These are phyloP conservation scores for Rotaria magnacalcarata DNA, from an alignment of 2,888 invertebrate species.

Conservation along the genomic window DNA sequence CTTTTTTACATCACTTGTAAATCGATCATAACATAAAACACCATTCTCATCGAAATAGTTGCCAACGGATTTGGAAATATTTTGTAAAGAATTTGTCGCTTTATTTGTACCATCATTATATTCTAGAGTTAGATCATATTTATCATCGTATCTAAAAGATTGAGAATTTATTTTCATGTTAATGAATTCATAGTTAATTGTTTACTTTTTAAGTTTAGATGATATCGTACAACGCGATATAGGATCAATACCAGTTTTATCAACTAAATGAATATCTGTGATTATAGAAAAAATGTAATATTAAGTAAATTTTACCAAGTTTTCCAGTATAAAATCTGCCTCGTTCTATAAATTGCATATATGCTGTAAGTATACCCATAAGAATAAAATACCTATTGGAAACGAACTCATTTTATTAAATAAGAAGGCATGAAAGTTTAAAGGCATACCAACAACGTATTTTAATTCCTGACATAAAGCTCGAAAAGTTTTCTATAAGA, in stretches of 20 bases:
- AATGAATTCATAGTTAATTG: neutral
- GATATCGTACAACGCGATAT: neutral
- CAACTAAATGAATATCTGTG: neutral
- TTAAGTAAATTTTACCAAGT: neutral
- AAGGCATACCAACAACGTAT: too few relatives aligned
- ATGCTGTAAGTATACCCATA: neutral
- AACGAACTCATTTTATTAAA: neutral
- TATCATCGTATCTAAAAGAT: slow-evolving; percentile 3
- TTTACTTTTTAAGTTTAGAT: slow-evolving; percentile 11
- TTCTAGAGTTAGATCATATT: neutral
- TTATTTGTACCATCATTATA: neutral
- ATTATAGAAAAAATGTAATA: too few relatives aligned
- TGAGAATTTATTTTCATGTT: neutral
- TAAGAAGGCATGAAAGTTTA: too few relatives aligned
- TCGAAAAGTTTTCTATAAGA: too few relatives aligned
- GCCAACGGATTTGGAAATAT: neutral
- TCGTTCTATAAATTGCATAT: neutral
- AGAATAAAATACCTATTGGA: neutral
- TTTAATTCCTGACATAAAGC: too few relatives aligned
- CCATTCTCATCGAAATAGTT: slow-evolving; percentile 34
- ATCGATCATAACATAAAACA: slow-evolving; percentile 14
- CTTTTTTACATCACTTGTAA: neutral
- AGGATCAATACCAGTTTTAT: neutral
- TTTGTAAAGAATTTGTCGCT: neutral
- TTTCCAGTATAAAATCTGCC: neutral